Base-by-base conservation (phyloP, 1,140 invertebrate genomes). In the Steinernema feltiae region DNA sequence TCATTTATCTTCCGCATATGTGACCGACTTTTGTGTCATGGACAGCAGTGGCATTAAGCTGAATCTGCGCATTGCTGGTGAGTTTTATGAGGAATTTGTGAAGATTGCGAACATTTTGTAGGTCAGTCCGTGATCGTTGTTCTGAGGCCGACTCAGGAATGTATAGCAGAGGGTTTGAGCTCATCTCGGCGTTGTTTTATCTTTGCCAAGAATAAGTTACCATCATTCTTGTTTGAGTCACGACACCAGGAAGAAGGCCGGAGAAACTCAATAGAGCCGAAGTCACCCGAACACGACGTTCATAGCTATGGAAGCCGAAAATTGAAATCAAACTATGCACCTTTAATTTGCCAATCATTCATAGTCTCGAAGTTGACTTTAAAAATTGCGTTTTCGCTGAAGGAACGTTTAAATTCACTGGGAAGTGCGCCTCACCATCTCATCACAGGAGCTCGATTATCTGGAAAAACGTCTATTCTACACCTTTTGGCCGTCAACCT, bases 401-500 rank as follows among this genome's bases (percentile, higher is more conserved):
- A n/a, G 29, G 31, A 69, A 69, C 27, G 41, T 30, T 30, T 29
- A 32, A 21, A 46, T 69, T 30, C 21, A 69, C 69, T 31, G 72
- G 48, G 69, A 74, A 29, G 32, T 69, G 46, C 30, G 48, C 18
- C n/a, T 74, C 31, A 70, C 21, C 24, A 69, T 69, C 31, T 78
- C 2, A 0, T 78, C 18, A 31, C 35, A 21, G 79, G 81, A 17
- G 17, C 32, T 12, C n/a, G 53, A 69, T 48, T 69, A 0, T 72
- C 30, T 1, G 80, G 81, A 32, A 81, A 82, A 71, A 71, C 30
- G 2, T 73, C 32, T 29, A 29, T 76, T 69, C 72, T 41, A 17
- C 15, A 30, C 24, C 32, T 69, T 32, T 30, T 73, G 0, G 69
- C 77, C 0, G 48, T 31, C 12, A 32, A 30, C 15, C 21, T 80